These are phyloP conservation scores for Meriones psammophilus DNA, from an alignment of 2,797 vertebrate species.

Conservation along the genomic window DNA sequence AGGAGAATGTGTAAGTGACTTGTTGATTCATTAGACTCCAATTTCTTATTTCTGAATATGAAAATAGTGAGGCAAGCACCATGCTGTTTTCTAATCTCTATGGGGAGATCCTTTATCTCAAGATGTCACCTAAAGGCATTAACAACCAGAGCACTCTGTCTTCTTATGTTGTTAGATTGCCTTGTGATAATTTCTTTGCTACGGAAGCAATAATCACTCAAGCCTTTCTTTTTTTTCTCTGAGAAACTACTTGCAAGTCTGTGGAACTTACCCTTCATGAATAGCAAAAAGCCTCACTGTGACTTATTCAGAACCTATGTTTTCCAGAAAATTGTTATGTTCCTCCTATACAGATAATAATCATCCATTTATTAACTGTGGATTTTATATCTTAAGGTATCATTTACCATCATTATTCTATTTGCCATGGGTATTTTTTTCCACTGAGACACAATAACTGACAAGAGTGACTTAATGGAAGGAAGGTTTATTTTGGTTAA, in stretches of 20 bases:
- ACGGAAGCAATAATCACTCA: not conserved
- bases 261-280: not conserved
- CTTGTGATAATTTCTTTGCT: constrained; percentile 34
- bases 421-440: not conserved
- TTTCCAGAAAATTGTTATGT: not conserved
- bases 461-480: not conserved
- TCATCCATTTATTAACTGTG: not conserved
- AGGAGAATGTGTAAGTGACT: constrained; percentile 60
- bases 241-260: constrained; percentile 1
- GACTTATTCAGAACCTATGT: not conserved
- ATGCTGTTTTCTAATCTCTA: not conserved
- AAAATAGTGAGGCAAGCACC: constrained; percentile 51
- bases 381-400: not conserved
- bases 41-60: constrained; percentile 62
- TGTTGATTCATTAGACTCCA: constrained; percentile 61
- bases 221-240: not conserved
- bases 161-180: constrained; percentile 40
- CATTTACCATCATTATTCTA: not conserved
- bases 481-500: not conserved
- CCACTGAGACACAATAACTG: not conserved
- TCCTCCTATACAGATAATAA: not conserved
- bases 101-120: constrained; percentile 48
- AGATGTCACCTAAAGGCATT: constrained; percentile 12
- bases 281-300: not conserved
- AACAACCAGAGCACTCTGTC: constrained; percentile 52